phyloP scores from a whole-genome alignment of 92 coral and sea anemone species.

The Epizoanthus illoricatus region DNA sequence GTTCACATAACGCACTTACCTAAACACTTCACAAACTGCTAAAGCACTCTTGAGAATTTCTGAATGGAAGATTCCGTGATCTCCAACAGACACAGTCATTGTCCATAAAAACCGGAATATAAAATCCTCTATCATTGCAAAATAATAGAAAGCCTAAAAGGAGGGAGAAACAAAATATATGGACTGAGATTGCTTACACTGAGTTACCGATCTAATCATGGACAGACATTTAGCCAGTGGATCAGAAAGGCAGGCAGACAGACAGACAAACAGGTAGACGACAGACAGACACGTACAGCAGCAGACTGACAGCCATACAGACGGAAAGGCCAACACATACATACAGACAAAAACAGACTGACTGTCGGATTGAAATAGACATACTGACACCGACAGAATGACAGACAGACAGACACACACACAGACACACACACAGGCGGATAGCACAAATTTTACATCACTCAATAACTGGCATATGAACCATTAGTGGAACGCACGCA shows the following conservation, averaged over 20 bases:
- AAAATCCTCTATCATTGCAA: slow-evolving; percentile 91
- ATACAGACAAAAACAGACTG: no score
- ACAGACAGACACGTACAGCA: neutral
- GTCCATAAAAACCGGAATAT: slow-evolving; percentile 92
- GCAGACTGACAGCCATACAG: neutral
- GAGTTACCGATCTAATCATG: neutral
- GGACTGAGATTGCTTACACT: neutral
- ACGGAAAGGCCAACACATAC: neutral
- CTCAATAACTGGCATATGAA: neutral
- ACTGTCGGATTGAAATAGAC: neutral
- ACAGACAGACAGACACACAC: neutral
- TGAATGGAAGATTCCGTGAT: slow-evolving; percentile 76
- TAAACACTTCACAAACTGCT: slow-evolving; percentile 90
- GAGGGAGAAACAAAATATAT: neutral
- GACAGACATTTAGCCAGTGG: neutral
- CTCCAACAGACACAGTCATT: slow-evolving; percentile 92
- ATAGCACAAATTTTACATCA: neutral
- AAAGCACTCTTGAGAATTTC: slow-evolving; percentile 79
- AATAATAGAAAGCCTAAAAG: slow-evolving; percentile 75
- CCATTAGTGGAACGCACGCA: neutral
- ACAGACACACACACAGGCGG: neutral
- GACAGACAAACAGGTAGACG: no score
- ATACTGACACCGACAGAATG: neutral
- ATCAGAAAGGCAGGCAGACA: no score
- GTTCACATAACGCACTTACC: slow-evolving; percentile 54